Percentiles rank a stretch among this genome's conserved stretches.
phyloP scores from a whole-genome alignment of 2,113 vertebrate species.

The Melanocharis versteri region DNA sequence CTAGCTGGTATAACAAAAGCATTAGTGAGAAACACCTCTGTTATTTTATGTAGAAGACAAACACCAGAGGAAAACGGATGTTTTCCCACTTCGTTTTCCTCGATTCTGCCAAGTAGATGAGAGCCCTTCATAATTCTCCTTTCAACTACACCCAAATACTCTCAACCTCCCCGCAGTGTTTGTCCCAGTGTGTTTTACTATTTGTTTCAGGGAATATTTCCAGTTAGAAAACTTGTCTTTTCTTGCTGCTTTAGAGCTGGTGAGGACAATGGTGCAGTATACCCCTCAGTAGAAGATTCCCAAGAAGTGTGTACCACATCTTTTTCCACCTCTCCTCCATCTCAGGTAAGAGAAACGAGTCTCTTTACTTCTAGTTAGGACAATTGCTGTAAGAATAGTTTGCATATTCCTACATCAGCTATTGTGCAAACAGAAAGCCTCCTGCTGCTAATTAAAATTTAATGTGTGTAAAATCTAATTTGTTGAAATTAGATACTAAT shows the following conservation, averaged over 20 bases:
- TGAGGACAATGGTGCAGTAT: slow-evolving; percentile 81
- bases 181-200: neutral
- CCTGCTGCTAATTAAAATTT: neutral
- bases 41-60: neutral
- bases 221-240: neutral
- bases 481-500: neutral
- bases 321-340: slow-evolving; percentile 97
- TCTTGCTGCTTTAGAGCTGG: slow-evolving; percentile 66
- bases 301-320: slow-evolving; percentile 97
- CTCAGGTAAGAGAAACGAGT: slow-evolving; percentile 80
- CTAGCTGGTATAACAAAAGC: neutral
- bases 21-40: neutral
- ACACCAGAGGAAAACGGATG: neutral
- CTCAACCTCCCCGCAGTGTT: neutral
- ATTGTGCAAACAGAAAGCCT: neutral
- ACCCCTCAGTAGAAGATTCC: slow-evolving; percentile 90
- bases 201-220: neutral
- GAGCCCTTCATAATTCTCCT: slow-evolving; percentile 35
- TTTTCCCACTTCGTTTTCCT: neutral
- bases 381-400: neutral
- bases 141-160: slow-evolving; percentile 36
- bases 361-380: neutral
- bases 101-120: neutral
- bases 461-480: neutral
- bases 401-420: neutral